Conservation (phyloP, 1,140 invertebrate genomes). For the Gryllus bimaculatus region DNA sequence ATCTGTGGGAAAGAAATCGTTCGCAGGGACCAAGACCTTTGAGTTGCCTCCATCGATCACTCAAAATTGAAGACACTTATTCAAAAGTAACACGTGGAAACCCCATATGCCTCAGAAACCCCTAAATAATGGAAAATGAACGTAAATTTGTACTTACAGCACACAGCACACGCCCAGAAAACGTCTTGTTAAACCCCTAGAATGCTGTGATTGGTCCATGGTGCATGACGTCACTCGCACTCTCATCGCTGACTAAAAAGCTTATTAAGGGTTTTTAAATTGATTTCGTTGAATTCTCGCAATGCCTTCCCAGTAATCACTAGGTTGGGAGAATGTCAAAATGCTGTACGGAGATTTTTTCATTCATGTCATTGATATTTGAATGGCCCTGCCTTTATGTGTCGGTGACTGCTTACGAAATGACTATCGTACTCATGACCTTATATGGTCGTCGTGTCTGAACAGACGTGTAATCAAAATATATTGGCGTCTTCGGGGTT, state of each 20-base stretch:
- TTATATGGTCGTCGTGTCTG: neutral
- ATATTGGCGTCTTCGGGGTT: neutral
- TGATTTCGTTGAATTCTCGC: neutral
- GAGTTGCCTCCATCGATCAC: neutral
- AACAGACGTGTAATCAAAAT: neutral
- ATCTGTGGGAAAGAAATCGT: neutral
- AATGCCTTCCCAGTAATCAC: neutral
- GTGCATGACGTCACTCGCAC: neutral
- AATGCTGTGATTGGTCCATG: conserved; percentile 1
- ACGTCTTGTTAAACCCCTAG: neutral
- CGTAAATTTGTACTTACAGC: neutral
- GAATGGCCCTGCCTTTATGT: neutral
- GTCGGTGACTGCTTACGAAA: neutral
- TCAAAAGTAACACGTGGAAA: neutral
- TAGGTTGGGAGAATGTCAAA: neutral
- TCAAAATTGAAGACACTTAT: neutral
- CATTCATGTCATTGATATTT: neutral
- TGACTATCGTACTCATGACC: neutral
- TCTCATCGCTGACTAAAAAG: neutral
- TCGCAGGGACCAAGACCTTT: neutral
- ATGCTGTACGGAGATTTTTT: neutral
- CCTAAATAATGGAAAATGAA: neutral
- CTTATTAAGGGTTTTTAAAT: neutral
- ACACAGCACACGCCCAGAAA: conserved; percentile 2
- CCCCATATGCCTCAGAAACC: neutral